phyloP scores from a whole-genome alignment of 2,888 invertebrate species.

The Myopa testacea region DNA sequence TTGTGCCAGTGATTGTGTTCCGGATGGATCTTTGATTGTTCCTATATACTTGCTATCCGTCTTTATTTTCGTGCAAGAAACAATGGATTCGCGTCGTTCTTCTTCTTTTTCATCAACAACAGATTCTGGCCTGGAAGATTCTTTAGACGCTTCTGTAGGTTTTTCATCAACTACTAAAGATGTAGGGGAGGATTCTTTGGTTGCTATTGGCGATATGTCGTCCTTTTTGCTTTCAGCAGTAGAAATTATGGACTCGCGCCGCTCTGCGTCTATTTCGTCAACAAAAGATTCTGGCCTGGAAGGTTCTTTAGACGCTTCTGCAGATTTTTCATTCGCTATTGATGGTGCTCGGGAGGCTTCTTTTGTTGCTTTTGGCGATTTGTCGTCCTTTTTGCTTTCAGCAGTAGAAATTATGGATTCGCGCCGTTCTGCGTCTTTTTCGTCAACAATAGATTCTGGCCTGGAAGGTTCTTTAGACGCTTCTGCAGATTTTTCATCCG shows the following conservation, averaged over 20 bases:
- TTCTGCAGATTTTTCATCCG: conserved; percentile 42
- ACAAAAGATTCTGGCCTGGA: conserved; percentile 43
- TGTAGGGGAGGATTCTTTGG: conserved; percentile 17
- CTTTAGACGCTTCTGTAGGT: conserved; percentile 44
- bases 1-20: conserved; percentile 44
- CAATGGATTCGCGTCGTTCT: conserved; percentile 30
- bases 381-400: conserved; percentile 42
- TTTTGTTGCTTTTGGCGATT: conserved; percentile 32
- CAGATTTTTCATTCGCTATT: conserved; percentile 13
- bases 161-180: conserved; percentile 38
- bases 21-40: conserved; percentile 47
- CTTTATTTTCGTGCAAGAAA: conserved; percentile 36
- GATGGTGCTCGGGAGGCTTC: conserved; percentile 37
- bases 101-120: conserved; percentile 35
- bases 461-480: conserved; percentile 43
- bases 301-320: conserved; percentile 32
- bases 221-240: conserved; percentile 42
- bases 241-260: conserved; percentile 43
- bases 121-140: conserved; percentile 40
- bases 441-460: conserved; percentile 43
- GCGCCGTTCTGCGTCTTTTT: conserved; percentile 32
- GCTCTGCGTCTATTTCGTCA: conserved; percentile 43
- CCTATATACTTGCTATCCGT: conserved; percentile 46
- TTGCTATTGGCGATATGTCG: conserved; percentile 25
- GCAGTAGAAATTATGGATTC: conserved; percentile 30